Percentiles rank a stretch among this genome's conserved stretches.
phyloP scores from a whole-genome alignment of 92 coral and sea anemone species.

The Chrysogorgia sp. region DNA sequence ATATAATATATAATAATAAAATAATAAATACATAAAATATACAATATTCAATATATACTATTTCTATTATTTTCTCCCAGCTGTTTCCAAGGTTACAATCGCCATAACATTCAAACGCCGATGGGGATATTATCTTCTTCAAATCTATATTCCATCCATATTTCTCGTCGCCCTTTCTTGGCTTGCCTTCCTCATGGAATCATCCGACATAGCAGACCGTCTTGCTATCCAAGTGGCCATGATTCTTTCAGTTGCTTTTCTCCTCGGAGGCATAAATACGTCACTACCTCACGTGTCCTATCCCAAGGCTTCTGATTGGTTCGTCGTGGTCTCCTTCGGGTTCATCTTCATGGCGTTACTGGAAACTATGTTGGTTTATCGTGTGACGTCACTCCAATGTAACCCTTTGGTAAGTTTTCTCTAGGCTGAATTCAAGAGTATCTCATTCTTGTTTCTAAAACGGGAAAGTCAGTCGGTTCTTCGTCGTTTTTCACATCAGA shows the following conservation, averaged over 20 bases:
- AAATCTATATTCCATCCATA: constrained; percentile 69
- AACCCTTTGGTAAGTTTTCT: not conserved
- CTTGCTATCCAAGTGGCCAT: constrained; percentile 80
- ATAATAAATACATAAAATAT: too few relatives aligned
- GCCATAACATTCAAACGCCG: constrained; percentile 64
- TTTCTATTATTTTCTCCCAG: constrained; percentile 39
- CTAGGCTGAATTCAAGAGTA: not conserved
- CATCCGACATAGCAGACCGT: constrained; percentile 77
- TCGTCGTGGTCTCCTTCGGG: constrained; percentile 62
- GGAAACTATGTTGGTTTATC: constrained; percentile 66
- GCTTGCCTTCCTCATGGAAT: constrained; percentile 78
- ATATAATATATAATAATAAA: too few relatives aligned
- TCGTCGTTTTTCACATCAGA: too few relatives aligned
- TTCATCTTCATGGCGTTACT: constrained; percentile 70
- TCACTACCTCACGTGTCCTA: constrained; percentile 75
- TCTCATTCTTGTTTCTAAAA: too few relatives aligned
- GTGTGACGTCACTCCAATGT: constrained; percentile 26
- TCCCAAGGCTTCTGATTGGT: constrained; percentile 78
- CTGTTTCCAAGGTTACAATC: constrained; percentile 44
- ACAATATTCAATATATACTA: too few relatives aligned
- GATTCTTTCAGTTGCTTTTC: constrained; percentile 72
- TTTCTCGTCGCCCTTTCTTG: constrained; percentile 74
- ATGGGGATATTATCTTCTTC: constrained; percentile 68
- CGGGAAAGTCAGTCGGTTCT: too few relatives aligned
- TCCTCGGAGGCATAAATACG: constrained; percentile 66